Base-by-base conservation (phyloP, 1,140 invertebrate species). In the Trigoniulus corallinus region DNA sequence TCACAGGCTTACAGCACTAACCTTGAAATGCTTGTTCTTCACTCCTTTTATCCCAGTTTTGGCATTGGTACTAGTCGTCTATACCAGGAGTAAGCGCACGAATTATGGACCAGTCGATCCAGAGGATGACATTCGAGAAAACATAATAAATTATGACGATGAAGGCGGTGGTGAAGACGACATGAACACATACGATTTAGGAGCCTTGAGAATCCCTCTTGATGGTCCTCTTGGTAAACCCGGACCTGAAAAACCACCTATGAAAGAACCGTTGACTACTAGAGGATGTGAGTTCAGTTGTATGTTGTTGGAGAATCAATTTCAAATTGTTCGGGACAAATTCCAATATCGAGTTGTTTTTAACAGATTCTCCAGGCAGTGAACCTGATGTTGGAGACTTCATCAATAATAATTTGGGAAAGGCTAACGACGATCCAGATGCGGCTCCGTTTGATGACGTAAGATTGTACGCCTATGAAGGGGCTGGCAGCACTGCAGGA, bases 131-230 rank as follows among this genome's bases (percentile, higher is more conserved):
- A 92, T 95, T 29, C 72, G 91, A 54, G 92, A 96, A 67, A 97
- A 91, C 60, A 95, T 97, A 54, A 94, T 96, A 53, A 88, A 88
- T 59, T 96, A 97, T 61, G 88, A 94, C 64, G 93, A 96, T 59
- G 92, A 97, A 69, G 92, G 92, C 34, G 91, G 88, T 60, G 91
- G 91, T 57, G 91, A 96, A 67, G 85, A 87, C 15, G 92, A 97
- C 61, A 74, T 76, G 64, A 85, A 88, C 1, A 86, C 84, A 3
- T 97, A 89, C 64, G 92, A 97, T 64, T 74, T 97, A 20, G 87
- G 82, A 55, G 85, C 92, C n/a, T 71, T 97, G 1, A 70, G 84
- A 50, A 71, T 64, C 20, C 62, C 62, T 13, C 59, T 64, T 29
- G 62, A 64, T 50, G 47, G 61, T 3, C 58, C 58, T 3, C 27